A percentile compares a stretch with the other conserved stretches of the same genome.
Conservation (phyloP, 2,888 invertebrate species). For the Chrysolina haemoptera region DNA sequence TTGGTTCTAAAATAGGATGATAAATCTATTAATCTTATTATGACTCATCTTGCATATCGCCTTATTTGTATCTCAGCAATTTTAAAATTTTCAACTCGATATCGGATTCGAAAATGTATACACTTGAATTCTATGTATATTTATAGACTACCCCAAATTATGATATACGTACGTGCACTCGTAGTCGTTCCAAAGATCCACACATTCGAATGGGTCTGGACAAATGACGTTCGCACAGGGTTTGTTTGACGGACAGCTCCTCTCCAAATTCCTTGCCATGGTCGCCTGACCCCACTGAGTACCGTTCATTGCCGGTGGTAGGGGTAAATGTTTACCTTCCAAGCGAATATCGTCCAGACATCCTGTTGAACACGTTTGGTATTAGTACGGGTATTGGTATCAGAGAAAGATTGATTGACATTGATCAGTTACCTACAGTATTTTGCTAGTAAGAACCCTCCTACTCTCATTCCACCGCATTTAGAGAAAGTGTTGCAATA, state of each 20-base stretch:
- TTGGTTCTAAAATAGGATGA: no score
- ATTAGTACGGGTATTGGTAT: neutral
- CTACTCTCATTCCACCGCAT: no score
- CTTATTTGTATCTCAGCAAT: no score
- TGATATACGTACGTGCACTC: slow-evolving; percentile 93
- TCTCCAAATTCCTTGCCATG: slow-evolving; percentile 92
- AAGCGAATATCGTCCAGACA: slow-evolving; percentile 89
- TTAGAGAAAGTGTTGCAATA: no score
- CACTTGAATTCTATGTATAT: no score
- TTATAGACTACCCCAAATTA: neutral
- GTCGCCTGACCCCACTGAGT: slow-evolving; percentile 97
- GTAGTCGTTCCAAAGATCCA: slow-evolving; percentile 97
- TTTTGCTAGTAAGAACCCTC: no score
- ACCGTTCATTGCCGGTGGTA: slow-evolving; percentile 95
- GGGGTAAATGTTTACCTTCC: slow-evolving; percentile 94
- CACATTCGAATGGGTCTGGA: slow-evolving; percentile 93
- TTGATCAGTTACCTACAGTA: neutral
- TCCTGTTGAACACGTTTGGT: slow-evolving; percentile 69
- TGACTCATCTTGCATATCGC: no score
- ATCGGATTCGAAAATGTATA: neutral
- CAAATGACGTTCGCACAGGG: slow-evolving; percentile 96
- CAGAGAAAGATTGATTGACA: neutral
- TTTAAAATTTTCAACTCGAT: neutral
- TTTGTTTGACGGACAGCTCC: slow-evolving; percentile 94
- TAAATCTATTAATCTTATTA: no score